Evolutionary conservation across 2,113 vertebrate genomes (phyloP).

Genomic region (Callocephalon fimbriatum): DNA sequence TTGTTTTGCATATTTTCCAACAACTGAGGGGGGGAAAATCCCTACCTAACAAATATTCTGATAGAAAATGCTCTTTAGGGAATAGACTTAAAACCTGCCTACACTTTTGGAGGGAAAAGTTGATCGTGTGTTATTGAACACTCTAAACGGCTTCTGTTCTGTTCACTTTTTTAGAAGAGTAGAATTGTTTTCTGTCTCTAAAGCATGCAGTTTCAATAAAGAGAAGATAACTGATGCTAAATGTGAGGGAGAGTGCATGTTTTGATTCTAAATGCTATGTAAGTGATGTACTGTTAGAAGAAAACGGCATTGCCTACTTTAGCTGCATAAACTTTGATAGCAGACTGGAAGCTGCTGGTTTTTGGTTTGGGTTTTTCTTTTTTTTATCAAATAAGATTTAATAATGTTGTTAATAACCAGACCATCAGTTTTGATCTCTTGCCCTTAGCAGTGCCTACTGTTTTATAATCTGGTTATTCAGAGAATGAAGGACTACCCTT

Average conservation of each 20-base stretch:
- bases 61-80: background rate
- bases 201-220: background rate
- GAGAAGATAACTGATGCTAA: background rate
- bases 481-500: background rate
- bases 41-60: background rate
- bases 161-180: background rate
- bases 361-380: conserved; percentile 14
- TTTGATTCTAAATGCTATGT: background rate
- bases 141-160: background rate
- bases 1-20: background rate
- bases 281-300: background rate
- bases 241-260: background rate
- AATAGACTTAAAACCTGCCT: background rate
- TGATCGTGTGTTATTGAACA: background rate
- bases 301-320: background rate
- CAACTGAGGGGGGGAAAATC: background rate
- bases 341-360: background rate
- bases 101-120: background rate
- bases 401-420: background rate
- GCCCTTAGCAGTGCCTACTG: background rate
- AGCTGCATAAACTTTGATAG: background rate
- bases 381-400: conserved; percentile 14
- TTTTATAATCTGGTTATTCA: background rate
- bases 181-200: background rate
- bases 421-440: background rate